These are phyloP conservation scores for Cynopterus sphinx DNA, from an alignment of 2,797 vertebrate genomes.

Conservation along the genomic window DNA sequence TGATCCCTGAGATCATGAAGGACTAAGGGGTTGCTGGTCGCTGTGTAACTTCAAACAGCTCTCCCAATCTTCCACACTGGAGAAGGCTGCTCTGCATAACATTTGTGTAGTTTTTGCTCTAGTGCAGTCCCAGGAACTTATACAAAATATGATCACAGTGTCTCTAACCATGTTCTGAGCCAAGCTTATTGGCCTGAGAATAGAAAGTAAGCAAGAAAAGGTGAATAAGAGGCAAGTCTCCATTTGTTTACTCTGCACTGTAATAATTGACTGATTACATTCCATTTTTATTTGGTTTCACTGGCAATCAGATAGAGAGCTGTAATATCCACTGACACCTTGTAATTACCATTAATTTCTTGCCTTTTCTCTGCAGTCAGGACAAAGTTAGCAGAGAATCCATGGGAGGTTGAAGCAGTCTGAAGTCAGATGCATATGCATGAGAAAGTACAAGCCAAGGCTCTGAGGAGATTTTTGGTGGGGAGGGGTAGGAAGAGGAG, in stretches of 20 bases:
- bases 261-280: conserved; percentile 84
- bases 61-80: rapidly evolving
- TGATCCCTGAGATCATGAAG: not conserved
- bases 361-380: conserved; percentile 73
- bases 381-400: conserved; percentile 77
- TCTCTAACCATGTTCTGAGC: not conserved
- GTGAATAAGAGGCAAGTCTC: not conserved
- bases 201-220: conserved; percentile 11
- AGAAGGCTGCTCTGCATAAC: not conserved
- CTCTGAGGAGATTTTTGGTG: conserved; percentile 4
- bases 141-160: not conserved
- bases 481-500: not conserved
- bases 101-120: not conserved
- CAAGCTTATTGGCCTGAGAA: not conserved
- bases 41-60: not conserved
- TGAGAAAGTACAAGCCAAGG: conserved; percentile 44
- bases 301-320: conserved; percentile 82
- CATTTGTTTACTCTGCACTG: conserved; percentile 80
- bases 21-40: not conserved
- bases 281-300: conserved; percentile 84
- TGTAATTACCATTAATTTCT: conserved; percentile 85
- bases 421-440: conserved; percentile 46
- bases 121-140: not conserved
- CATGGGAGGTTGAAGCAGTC: conserved; percentile 38
- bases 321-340: conserved; percentile 81